A percentile compares a stretch with the other conserved stretches of the same genome.
Evolutionary conservation across 2,888 invertebrate species (phyloP).

Genomic region (Phyllotreta cruciferae): DNA sequence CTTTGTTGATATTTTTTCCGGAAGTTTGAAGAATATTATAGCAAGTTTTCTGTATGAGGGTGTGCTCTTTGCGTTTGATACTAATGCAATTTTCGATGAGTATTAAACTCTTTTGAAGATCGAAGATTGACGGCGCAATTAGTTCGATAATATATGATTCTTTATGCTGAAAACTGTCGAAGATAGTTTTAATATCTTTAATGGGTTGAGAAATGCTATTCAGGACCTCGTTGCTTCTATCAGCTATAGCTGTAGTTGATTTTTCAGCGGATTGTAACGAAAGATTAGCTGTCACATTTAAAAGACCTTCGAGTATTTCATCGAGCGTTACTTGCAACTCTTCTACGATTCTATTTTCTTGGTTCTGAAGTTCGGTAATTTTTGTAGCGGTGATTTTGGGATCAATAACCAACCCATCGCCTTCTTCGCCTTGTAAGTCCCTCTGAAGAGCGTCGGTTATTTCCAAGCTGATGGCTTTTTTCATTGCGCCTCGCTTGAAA

Average conservation of each 20-base stretch:
- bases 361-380: constrained; percentile 56
- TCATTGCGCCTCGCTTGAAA: constrained; percentile 42
- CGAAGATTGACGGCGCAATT: constrained; percentile 67
- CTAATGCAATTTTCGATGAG: constrained; percentile 74
- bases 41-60: constrained; percentile 73
- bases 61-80: constrained; percentile 71
- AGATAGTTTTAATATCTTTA: constrained; percentile 69
- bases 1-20: constrained; percentile 64
- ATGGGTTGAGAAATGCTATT: constrained; percentile 69
- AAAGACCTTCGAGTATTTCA: constrained; percentile 65
- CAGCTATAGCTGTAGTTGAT: constrained; percentile 71
- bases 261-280: constrained; percentile 70
- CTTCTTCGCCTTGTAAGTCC: constrained; percentile 66
- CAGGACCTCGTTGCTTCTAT: constrained; percentile 71
- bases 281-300: constrained; percentile 70
- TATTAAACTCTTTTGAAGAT: constrained; percentile 70
- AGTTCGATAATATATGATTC: constrained; percentile 65
- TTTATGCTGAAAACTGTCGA: constrained; percentile 63
- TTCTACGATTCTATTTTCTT: constrained; percentile 51
- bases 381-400: constrained; percentile 60
- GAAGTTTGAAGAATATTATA: constrained; percentile 70
- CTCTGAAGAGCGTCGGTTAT: constrained; percentile 58
- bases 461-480: constrained; percentile 59
- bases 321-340: constrained; percentile 57
- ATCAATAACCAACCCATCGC: constrained; percentile 65